Conservation (phyloP, 30 jellyfish, hydroid and myxozoan species). For the Cassiopea xamachana region DNA sequence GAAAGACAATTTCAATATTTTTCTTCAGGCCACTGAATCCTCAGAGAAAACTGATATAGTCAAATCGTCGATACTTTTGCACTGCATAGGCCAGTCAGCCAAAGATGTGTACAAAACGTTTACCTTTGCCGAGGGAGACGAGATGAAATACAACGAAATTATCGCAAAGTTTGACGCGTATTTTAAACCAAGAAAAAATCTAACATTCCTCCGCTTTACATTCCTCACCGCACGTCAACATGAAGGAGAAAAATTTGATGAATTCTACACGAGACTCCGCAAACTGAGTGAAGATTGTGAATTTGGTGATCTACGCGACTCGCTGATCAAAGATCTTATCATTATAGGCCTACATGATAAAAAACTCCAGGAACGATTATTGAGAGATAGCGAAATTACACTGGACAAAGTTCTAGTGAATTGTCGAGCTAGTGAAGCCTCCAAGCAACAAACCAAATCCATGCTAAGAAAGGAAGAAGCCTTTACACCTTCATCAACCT, state of each 20-base stretch:
- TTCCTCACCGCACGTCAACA: conserved; percentile 39
- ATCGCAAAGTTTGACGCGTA: conserved; percentile 27
- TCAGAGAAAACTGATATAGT: conserved; percentile 5
- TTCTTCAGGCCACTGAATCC: conserved; percentile 56
- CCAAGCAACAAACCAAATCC: too few species aligned
- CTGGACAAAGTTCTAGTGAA: conserved; percentile 28
- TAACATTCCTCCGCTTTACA: conserved; percentile 16
- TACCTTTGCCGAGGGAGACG: background rate
- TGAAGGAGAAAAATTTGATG: conserved; percentile 44
- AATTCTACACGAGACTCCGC: conserved; percentile 22
- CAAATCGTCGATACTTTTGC: conserved; percentile 43
- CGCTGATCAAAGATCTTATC: conserved; percentile 26
- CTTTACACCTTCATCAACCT: too few species aligned
- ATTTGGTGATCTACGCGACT: conserved; percentile 43
- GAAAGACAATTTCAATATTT: conserved; percentile 43
- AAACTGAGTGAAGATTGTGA: conserved; percentile 47
- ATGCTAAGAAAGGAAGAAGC: too few species aligned
- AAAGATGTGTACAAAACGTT: background rate
- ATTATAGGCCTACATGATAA: conserved; percentile 36
- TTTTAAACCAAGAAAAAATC: conserved; percentile 45
- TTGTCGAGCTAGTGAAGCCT: conserved; percentile 48
- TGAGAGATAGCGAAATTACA: conserved; percentile 29
- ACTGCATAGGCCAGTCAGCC: conserved; percentile 60
- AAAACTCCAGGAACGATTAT: background rate
- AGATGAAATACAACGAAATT: background rate